These are phyloP conservation scores for Pseudolaguvia tuberculata DNA, from an alignment of 2,113 vertebrate genomes.

Conservation along the genomic window DNA sequence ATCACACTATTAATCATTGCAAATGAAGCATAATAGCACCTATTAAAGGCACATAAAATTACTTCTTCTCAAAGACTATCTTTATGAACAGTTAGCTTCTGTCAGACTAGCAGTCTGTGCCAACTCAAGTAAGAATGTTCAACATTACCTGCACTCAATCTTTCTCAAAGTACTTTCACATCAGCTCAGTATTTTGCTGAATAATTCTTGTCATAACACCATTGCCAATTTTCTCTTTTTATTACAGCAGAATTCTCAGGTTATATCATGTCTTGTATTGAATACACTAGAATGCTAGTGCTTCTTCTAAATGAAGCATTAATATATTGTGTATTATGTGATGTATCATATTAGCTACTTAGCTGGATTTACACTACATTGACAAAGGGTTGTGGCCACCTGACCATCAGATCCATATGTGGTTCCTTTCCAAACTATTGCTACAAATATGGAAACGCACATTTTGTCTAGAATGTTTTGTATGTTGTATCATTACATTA, in stretches of 20 bases:
- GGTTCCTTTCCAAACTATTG: no score
- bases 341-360: no score
- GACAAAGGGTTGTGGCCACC: no score
- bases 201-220: conserved; percentile 36
- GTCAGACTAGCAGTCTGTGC: conserved; percentile 24
- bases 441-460: no score
- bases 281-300: no score
- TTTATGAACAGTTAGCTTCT: conserved; percentile 38
- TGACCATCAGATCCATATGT: no score
- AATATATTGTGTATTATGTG: no score
- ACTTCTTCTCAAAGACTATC: conserved; percentile 36
- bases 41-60: conserved; percentile 50
- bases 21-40: conserved; percentile 48
- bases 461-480: no score
- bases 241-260: neutral
- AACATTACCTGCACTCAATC: conserved; percentile 14
- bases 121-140: conserved; percentile 35
- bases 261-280: neutral
- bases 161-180: no score
- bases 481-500: no score
- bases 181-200: conserved; percentile 26
- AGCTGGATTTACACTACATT: no score
- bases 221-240: neutral
- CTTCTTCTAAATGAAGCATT: no score
- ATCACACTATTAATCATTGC: conserved; percentile 43